Conservation (phyloP, 2,797 vertebrate species). For the Chaetophractus vellerosus region DNA sequence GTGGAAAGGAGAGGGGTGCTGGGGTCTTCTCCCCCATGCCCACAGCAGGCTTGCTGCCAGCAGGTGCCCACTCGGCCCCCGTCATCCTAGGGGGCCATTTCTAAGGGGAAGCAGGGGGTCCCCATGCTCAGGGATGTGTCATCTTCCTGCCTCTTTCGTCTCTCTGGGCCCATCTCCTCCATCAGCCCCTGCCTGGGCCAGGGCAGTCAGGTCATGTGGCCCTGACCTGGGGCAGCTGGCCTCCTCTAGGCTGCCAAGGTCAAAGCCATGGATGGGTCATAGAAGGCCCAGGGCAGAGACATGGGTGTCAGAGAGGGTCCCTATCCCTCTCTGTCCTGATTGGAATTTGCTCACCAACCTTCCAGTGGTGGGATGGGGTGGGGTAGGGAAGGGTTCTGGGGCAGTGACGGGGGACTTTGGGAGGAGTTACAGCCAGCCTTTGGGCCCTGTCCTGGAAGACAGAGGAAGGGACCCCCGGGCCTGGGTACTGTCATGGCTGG, state of each 20-base stretch:
- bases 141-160: neutral
- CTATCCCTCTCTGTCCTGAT: neutral
- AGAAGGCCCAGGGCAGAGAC: neutral
- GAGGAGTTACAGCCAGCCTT: neutral
- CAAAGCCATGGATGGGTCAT: neutral
- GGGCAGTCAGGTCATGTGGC: neutral
- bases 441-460: neutral
- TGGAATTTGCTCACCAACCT: neutral
- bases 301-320: too few species aligned
- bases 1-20: neutral
- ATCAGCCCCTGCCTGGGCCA: neutral
- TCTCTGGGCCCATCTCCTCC: neutral
- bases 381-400: fast-evolving
- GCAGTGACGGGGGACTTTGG: neutral
- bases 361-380: too few species aligned
- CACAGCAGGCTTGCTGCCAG: neutral
- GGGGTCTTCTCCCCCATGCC: neutral
- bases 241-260: neutral
- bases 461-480: neutral
- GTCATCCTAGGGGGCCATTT: neutral
- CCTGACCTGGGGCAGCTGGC: neutral
- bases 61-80: neutral
- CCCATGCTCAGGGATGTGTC: neutral
- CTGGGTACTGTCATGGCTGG: neutral
- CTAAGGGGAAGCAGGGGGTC: neutral